Conservation (phyloP, 1,140 invertebrate species). For the Procambarus virginalis region DNA sequence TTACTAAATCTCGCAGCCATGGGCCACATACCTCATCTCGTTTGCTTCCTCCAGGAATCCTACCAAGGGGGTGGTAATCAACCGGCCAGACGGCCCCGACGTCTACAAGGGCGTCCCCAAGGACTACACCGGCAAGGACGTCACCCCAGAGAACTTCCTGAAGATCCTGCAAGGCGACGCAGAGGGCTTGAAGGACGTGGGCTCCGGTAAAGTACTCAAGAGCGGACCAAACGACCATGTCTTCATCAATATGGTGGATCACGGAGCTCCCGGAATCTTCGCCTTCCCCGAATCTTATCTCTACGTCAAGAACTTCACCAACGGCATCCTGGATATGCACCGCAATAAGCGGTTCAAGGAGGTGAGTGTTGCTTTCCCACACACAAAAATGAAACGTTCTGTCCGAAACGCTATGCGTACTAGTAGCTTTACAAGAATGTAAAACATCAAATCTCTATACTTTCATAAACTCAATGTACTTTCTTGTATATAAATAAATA, state of each 20-base stretch:
- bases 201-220: slow-evolving; percentile 77
- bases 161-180: slow-evolving; percentile 78
- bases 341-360: slow-evolving; percentile 36
- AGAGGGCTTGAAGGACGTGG: slow-evolving; percentile 72
- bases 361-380: background rate
- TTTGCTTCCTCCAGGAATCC: slow-evolving; percentile 75
- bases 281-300: slow-evolving; percentile 76
- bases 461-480: too few species aligned
- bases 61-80: slow-evolving; percentile 78
- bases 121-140: slow-evolving; percentile 78
- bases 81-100: slow-evolving; percentile 78
- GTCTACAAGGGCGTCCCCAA: slow-evolving; percentile 79
- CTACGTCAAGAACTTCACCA: slow-evolving; percentile 70
- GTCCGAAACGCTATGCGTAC: too few species aligned
- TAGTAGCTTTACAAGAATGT: too few species aligned
- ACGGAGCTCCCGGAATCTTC: slow-evolving; percentile 79
- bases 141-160: slow-evolving; percentile 78
- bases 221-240: slow-evolving; percentile 79
- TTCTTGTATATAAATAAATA: too few species aligned
- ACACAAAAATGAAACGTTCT: background rate
- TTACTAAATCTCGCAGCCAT: too few species aligned
- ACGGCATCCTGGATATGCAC: slow-evolving; percentile 13
- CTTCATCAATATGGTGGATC: slow-evolving; percentile 82
- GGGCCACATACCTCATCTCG: too few species aligned
- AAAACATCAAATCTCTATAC: too few species aligned